Evolutionary conservation across 2,113 vertebrate species (phyloP).

Genomic region (cattle (Bos taurus)): DNA sequence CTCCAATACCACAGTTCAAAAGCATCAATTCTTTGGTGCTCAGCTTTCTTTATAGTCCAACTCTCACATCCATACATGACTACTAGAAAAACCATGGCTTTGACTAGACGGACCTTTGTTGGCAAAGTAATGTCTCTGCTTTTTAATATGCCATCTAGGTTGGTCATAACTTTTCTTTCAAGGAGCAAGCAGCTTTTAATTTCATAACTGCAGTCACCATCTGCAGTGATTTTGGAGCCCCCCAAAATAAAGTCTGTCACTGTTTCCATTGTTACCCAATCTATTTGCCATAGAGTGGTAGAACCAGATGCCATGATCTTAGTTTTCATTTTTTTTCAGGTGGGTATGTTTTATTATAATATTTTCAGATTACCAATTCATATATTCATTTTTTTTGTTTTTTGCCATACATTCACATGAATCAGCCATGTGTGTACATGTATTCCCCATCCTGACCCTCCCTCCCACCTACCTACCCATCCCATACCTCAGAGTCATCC

Average conservation of each 20-base stretch:
- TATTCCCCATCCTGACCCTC: not conserved
- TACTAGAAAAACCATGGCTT: not conserved
- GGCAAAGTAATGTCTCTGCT: not conserved
- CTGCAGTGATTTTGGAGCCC: not conserved
- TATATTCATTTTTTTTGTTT: not conserved
- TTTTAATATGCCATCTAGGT: not conserved
- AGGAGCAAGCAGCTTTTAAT: not conserved
- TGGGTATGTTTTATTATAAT: not conserved
- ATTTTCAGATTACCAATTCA: not conserved
- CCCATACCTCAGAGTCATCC: not conserved
- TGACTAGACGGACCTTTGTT: not conserved
- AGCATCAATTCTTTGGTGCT: not conserved
- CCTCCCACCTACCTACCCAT: not conserved
- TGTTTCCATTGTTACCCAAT: not conserved
- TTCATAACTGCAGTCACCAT: not conserved
- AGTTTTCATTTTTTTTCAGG: not conserved
- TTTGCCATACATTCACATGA: not conserved
- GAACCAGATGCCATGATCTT: not conserved
- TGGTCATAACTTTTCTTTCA: not conserved
- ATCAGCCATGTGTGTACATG: not conserved
- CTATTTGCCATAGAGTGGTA: not conserved
- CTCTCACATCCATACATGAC: not conserved
- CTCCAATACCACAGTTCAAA: not conserved
- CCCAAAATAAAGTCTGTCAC: accelerated
- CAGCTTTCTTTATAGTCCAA: not conserved